Conservation (phyloP, 2,797 vertebrate genomes). For the Gila robusta region DNA sequence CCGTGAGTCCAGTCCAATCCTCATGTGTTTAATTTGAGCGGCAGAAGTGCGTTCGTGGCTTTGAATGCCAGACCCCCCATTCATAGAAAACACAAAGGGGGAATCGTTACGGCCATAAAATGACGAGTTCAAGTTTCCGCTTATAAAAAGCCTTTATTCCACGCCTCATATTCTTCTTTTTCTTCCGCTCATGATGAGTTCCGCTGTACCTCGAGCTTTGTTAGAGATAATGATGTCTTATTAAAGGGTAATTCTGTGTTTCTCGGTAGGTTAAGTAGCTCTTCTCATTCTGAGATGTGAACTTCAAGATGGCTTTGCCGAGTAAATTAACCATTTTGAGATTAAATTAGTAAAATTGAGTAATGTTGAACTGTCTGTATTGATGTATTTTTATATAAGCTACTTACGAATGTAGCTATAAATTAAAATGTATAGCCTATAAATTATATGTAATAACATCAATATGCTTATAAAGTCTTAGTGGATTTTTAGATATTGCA, state of each 20-base stretch:
- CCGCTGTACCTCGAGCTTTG: constrained; percentile 20
- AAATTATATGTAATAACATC: neutral
- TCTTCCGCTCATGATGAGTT: constrained; percentile 12
- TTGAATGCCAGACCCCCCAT: constrained; percentile 45
- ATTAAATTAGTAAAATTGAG: constrained; percentile 22
- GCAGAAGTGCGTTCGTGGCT: constrained; percentile 36
- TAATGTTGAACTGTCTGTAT: neutral
- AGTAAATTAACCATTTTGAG: constrained; percentile 29
- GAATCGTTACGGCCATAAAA: constrained; percentile 29
- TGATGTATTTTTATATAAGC: neutral
- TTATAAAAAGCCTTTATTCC: constrained; percentile 28
- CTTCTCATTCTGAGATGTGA: constrained; percentile 8
- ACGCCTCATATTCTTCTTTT: constrained; percentile 12
- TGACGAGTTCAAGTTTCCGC: constrained; percentile 5
- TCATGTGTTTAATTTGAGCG: constrained; percentile 50
- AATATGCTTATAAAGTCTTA: neutral
- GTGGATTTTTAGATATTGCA: neutral
- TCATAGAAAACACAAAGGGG: constrained; percentile 31
- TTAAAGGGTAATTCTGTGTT: constrained; percentile 37
- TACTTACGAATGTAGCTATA: neutral
- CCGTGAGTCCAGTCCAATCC: constrained; percentile 31
- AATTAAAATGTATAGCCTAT: neutral
- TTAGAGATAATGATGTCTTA: constrained; percentile 50
- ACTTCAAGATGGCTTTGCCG: constrained; percentile 1
- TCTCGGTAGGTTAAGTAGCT: constrained; percentile 45